These are phyloP conservation scores for Leptoclinus maculatus DNA, from an alignment of 2,797 vertebrate genomes.

Conservation along the genomic window DNA sequence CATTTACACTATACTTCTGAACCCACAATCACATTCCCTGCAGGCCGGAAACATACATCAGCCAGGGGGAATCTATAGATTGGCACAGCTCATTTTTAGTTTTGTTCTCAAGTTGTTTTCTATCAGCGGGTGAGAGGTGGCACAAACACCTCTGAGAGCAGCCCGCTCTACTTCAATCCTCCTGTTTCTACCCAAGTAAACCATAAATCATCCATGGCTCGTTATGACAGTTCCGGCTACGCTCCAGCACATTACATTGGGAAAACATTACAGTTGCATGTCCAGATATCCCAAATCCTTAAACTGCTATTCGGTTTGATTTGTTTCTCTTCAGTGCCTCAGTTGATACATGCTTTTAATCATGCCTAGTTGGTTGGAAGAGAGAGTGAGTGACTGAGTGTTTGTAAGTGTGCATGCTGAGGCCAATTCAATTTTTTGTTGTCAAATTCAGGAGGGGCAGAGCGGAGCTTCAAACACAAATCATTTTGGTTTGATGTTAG, in stretches of 20 bases:
- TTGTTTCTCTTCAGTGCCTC: conserved; percentile 42
- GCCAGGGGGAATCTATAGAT: conserved; percentile 62
- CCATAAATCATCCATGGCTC: conserved; percentile 77
- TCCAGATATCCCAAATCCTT: conserved; percentile 52
- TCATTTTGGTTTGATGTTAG: conserved; percentile 1
- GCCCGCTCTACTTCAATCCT: conserved; percentile 63
- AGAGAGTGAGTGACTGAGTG: conserved; percentile 22
- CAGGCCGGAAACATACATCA: conserved; percentile 48
- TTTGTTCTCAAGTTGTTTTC: conserved; percentile 55
- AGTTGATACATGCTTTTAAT: conserved; percentile 59
- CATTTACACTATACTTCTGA: conserved; percentile 18
- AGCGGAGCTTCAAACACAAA: conserved; percentile 11
- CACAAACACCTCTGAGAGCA: conserved; percentile 54
- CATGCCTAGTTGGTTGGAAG: conserved; percentile 32
- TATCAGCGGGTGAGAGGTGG: conserved; percentile 34
- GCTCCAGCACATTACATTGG: conserved; percentile 62
- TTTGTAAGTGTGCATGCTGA: conserved; percentile 7
- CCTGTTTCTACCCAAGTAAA: conserved; percentile 57
- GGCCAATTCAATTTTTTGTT: conserved; percentile 22
- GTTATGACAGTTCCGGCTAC: conserved; percentile 70
- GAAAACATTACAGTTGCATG: conserved; percentile 66
- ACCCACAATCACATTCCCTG: conserved; percentile 59
- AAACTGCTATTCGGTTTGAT: conserved; percentile 46
- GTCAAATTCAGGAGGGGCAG: conserved; percentile 18
- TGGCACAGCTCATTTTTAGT: conserved; percentile 53